phyloP scores from a whole-genome alignment of 2,888 invertebrate species.

The Callyntrura sp. region DNA sequence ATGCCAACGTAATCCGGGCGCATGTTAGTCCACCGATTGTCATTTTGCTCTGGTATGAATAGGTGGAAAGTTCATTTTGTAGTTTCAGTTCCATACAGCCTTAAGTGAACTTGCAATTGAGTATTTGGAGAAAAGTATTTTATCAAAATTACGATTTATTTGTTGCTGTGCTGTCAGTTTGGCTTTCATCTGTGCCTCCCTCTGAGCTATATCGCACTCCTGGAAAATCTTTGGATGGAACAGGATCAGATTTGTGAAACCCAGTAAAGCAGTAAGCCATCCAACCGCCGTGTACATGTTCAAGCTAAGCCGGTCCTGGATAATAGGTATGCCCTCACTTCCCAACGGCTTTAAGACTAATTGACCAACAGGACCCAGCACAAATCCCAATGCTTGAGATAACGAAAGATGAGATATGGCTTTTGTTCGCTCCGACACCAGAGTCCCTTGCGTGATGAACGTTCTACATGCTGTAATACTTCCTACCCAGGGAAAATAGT shows the following conservation, averaged over 20 bases:
- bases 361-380: conserved; percentile 94
- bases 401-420: conserved; percentile 94
- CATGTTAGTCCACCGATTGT: conserved; percentile 56
- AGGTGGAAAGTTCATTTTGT: neutral
- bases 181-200: conserved; percentile 89
- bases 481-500: conserved; percentile 87
- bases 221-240: conserved; percentile 92
- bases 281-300: conserved; percentile 96
- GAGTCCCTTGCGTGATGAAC: conserved; percentile 94
- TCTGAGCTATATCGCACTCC: conserved; percentile 91
- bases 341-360: conserved; percentile 93
- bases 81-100: neutral
- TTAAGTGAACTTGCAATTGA: neutral
- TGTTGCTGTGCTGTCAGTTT: conserved; percentile 52
- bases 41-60: conserved; percentile 20
- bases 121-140: neutral
- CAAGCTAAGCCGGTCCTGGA: conserved; percentile 88
- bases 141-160: neutral
- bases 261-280: conserved; percentile 93
- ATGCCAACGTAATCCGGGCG: conserved; percentile 90
- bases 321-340: conserved; percentile 87
- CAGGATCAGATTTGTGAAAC: conserved; percentile 90
- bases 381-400: conserved; percentile 94
- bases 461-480: conserved; percentile 94
- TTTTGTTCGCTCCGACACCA: conserved; percentile 91